These are phyloP conservation scores for Bovichtus diacanthus DNA, from an alignment of 2,797 vertebrate genomes.

Conservation along the genomic window DNA sequence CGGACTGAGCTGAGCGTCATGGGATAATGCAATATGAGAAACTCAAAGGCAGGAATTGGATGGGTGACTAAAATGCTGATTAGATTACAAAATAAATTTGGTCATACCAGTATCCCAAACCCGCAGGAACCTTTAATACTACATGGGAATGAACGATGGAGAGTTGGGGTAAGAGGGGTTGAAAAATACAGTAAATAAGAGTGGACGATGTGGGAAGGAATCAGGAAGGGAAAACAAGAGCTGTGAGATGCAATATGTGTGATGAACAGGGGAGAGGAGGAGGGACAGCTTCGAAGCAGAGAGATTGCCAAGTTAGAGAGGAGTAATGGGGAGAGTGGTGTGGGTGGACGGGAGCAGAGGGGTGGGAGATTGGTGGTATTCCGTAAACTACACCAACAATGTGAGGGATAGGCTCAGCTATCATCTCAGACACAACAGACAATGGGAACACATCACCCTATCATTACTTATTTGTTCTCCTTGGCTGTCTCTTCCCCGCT, in stretches of 20 bases:
- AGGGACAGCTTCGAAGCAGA: conserved; percentile 39
- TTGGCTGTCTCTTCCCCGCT: conserved; percentile 27
- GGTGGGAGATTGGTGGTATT: conserved; percentile 62
- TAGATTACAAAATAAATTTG: conserved; percentile 67
- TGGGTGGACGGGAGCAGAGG: conserved; percentile 61
- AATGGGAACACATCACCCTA: conserved; percentile 64
- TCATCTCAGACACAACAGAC: conserved; percentile 73
- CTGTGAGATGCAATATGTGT: conserved; percentile 28
- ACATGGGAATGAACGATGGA: conserved; percentile 31
- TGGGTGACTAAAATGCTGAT: conserved; percentile 63
- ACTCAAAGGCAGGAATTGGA: conserved; percentile 42
- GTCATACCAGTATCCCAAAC: conserved; percentile 40
- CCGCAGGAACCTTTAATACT: conserved; percentile 42
- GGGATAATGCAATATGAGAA: conserved; percentile 56
- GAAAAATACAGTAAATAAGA: conserved; percentile 19
- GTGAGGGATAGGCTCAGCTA: conserved; percentile 62
- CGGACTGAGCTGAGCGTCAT: conserved; percentile 42
- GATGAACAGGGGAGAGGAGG: conserved; percentile 40
- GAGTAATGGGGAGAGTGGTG: conserved; percentile 61
- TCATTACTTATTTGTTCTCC: conserved; percentile 74
- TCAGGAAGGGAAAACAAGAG: neutral
- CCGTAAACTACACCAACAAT: conserved; percentile 43
- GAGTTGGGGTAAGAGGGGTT: neutral
- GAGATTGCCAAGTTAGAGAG: conserved; percentile 54
- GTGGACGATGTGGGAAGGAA: conserved; percentile 26